Percentiles rank a stretch among this genome's conserved stretches.
These are phyloP conservation scores for Synanthedon myopaeformis DNA, from an alignment of 2,888 invertebrate species.

Conservation along the genomic window DNA sequence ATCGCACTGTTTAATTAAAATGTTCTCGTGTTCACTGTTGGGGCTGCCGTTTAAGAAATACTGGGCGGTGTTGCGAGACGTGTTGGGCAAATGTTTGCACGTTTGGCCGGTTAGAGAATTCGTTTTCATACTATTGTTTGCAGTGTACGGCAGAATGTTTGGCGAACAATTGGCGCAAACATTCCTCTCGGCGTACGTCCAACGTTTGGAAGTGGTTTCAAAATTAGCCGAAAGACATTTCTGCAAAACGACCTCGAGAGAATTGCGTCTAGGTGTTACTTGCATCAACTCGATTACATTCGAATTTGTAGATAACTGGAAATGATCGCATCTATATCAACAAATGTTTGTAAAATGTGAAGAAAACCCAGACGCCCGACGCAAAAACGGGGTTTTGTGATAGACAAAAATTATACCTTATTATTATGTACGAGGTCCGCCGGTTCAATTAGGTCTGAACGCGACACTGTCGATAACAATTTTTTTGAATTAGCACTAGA, in stretches of 20 bases:
- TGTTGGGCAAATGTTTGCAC: constrained; percentile 9
- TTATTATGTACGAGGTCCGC: constrained; percentile 12
- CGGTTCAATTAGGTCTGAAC: constrained; percentile 20
- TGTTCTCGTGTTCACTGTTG: no score
- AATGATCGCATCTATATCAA: constrained; percentile 1
- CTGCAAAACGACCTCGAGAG: constrained; percentile 16
- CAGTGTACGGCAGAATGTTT: neutral
- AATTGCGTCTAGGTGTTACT: constrained; percentile 19
- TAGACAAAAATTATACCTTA: constrained; percentile 23
- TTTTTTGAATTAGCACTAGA: neutral
- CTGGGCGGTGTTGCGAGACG: no score
- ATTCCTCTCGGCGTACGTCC: neutral
- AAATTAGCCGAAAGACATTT: constrained; percentile 6
- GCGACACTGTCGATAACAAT: neutral
- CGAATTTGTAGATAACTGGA: constrained; percentile 17
- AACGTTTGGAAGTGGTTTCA: neutral
- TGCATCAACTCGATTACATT: constrained; percentile 40
- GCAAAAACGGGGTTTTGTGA: no score
- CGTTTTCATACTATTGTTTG: neutral
- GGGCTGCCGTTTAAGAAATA: no score
- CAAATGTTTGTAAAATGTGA: no score
- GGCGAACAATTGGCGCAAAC: neutral
- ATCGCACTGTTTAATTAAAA: no score
- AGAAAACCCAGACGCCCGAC: no score
- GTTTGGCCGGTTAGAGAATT: constrained; percentile 9